Percentiles rank a stretch among this genome's conserved stretches.
Evolutionary conservation across 2,888 invertebrate genomes (phyloP).

Genomic region (Drosophila planitibia): DNA sequence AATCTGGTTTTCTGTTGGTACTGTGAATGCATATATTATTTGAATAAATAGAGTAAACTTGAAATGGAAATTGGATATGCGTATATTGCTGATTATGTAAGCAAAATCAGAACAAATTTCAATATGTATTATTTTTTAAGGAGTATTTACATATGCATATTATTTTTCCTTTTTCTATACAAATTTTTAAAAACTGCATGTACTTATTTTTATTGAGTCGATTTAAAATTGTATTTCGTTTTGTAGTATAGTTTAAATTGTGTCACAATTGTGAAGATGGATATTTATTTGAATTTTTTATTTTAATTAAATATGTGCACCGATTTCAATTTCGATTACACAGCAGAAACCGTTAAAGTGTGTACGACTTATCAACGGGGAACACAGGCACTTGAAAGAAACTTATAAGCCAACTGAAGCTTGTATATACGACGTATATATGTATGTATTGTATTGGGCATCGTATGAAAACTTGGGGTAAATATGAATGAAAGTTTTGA

Average conservation of each 20-base stretch:
- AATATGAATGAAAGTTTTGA: conserved; percentile 44
- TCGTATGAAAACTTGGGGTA: conserved; percentile 9
- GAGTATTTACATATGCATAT: neutral
- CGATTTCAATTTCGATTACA: neutral
- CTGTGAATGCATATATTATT: neutral
- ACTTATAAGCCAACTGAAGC: neutral
- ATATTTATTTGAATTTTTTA: neutral
- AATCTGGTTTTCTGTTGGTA: neutral
- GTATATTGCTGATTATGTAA: neutral
- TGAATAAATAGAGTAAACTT: neutral
- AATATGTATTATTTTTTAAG: neutral
- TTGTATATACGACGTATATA: neutral
- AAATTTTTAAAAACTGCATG: no score
- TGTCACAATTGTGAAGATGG: neutral
- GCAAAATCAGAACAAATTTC: neutral
- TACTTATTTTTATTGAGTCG: neutral
- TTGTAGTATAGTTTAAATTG: neutral
- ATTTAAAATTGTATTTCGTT: neutral
- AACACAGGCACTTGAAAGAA: neutral
- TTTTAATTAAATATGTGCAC: neutral
- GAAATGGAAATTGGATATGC: neutral
- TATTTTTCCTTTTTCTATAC: neutral
- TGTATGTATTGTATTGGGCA: neutral
- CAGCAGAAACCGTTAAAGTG: neutral
- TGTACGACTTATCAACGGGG: neutral